phyloP scores from a whole-genome alignment of 1,140 invertebrate genomes.

The Nasonia giraulti region DNA sequence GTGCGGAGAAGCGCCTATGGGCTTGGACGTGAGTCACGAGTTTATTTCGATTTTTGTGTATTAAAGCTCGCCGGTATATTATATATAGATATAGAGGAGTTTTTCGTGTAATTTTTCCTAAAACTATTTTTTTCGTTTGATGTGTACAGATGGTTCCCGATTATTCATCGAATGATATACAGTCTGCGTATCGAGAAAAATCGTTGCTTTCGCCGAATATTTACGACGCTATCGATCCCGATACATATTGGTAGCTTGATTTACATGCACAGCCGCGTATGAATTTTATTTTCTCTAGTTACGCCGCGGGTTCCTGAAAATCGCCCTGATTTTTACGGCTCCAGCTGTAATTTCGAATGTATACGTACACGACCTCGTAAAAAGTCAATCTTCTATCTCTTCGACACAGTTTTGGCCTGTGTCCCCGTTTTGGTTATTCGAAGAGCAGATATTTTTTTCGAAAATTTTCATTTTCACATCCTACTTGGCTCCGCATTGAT shows the following conservation, averaged over 20 bases:
- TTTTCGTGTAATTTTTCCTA: too few species aligned
- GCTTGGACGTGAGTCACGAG: too few species aligned
- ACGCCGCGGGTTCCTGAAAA: background rate
- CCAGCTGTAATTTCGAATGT: background rate
- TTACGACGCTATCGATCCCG: background rate
- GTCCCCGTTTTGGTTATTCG: background rate
- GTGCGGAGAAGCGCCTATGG: too few species aligned
- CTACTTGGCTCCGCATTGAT: background rate
- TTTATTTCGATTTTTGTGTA: too few species aligned
- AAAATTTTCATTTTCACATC: background rate
- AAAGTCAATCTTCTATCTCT: background rate
- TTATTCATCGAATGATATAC: too few species aligned
- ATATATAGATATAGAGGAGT: too few species aligned
- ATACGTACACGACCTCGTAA: background rate
- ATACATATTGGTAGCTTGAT: conserved; percentile 11
- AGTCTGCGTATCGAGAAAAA: background rate
- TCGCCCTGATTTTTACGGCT: conserved; percentile 16
- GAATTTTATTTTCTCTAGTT: conserved; percentile 3
- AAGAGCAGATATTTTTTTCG: background rate
- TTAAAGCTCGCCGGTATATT: too few species aligned
- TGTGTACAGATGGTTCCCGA: too few species aligned
- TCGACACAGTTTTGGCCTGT: background rate
- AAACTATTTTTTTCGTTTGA: too few species aligned
- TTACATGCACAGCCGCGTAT: background rate
- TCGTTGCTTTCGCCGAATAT: background rate